These are phyloP conservation scores for Macroglossus sobrinus DNA, from an alignment of 2,113 vertebrate species.

Conservation along the genomic window DNA sequence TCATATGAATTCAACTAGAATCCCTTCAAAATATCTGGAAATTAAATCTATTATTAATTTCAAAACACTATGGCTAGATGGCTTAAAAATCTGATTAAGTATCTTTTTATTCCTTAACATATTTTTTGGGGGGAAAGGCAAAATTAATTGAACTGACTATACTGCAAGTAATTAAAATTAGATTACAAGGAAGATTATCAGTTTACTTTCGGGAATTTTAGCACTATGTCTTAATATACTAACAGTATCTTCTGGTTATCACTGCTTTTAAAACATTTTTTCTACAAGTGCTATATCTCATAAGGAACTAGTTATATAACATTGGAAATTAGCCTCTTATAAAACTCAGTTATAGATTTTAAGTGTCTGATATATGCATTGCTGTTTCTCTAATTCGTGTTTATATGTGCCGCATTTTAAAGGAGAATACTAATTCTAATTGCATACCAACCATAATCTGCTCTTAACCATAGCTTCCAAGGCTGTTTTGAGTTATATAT, in stretches of 20 bases:
- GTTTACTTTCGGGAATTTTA: conserved; percentile 1
- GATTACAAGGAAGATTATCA: not conserved
- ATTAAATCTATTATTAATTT: conserved; percentile 37
- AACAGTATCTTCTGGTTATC: not conserved
- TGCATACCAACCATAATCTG: not conserved
- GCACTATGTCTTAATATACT: not conserved
- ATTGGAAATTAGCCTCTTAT: not conserved
- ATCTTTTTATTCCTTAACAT: not conserved
- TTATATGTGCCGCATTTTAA: not conserved
- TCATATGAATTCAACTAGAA: not conserved
- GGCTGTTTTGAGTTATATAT: not conserved
- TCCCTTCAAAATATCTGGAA: conserved; percentile 10
- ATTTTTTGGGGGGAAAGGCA: not conserved
- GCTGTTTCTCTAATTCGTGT: not conserved
- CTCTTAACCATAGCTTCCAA: not conserved
- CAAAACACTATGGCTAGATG: not conserved
- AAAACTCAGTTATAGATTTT: conserved; percentile 13
- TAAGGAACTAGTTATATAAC: not conserved
- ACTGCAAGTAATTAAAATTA: conserved; percentile 24
- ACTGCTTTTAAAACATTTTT: conserved; percentile 2
- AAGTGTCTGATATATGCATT: not conserved
- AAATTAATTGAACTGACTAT: conserved; percentile 18
- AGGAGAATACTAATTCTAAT: not conserved
- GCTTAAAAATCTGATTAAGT: not conserved
- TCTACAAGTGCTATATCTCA: not conserved